phyloP scores from a whole-genome alignment of 2,797 vertebrate species.

The Intellagama lesueurii region DNA sequence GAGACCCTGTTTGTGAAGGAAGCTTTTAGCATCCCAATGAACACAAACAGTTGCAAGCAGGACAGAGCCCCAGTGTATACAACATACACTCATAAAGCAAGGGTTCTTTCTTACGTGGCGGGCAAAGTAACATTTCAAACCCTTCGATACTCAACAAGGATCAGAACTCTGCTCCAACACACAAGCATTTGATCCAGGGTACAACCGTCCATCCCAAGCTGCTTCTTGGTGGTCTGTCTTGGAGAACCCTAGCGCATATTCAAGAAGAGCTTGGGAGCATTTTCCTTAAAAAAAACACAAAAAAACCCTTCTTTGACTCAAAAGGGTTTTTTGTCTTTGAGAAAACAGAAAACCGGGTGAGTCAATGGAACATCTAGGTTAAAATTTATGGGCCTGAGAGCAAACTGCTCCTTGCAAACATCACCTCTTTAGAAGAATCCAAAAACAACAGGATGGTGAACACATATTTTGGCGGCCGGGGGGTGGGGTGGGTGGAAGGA shows the following conservation, averaged over 20 bases:
- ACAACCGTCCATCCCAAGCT: conserved; percentile 52
- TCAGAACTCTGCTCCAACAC: conserved; percentile 34
- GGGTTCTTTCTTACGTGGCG: neutral
- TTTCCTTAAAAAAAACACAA: conserved; percentile 40
- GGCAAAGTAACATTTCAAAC: conserved; percentile 21
- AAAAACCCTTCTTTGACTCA: conserved; percentile 62
- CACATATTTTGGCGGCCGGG: neutral
- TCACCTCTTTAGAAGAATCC: neutral
- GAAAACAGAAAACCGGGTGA: conserved; percentile 49
- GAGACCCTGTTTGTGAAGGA: neutral
- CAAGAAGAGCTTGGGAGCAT: conserved; percentile 37
- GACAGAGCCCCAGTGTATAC: neutral
- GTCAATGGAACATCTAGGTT: neutral
- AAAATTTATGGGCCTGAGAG: conserved; percentile 29
- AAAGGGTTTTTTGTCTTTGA: conserved; percentile 54
- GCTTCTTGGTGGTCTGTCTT: conserved; percentile 56
- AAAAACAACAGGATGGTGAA: conserved; percentile 18
- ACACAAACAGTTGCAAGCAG: neutral
- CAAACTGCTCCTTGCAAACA: conserved; percentile 9
- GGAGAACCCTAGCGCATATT: conserved; percentile 38
- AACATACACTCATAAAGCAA: neutral
- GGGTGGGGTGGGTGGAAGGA: neutral
- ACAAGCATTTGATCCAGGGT: conserved; percentile 59
- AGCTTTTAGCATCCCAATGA: neutral
- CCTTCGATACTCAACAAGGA: conserved; percentile 37